These are phyloP conservation scores for Laodelphax striatellus DNA, from an alignment of 1,140 invertebrate genomes.

Conservation along the genomic window DNA sequence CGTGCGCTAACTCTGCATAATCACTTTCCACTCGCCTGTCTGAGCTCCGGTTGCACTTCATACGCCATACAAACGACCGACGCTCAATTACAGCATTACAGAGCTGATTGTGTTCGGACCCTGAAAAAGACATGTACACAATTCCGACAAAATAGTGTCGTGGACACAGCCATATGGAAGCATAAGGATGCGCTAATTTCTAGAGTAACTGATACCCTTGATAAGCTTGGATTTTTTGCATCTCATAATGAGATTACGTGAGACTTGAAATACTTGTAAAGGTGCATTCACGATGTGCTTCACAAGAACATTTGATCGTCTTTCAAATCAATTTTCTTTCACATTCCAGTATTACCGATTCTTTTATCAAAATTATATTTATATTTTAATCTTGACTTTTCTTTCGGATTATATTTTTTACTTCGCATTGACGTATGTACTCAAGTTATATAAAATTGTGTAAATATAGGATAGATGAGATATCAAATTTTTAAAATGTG, in stretches of 20 bases:
- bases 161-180: slow-evolving; percentile 80
- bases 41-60: slow-evolving; percentile 73
- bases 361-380: too few species aligned
- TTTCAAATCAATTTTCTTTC: too few species aligned
- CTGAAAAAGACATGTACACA: slow-evolving; percentile 76
- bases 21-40: slow-evolving; percentile 81
- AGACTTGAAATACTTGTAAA: too few species aligned
- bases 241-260: slow-evolving; percentile 2
- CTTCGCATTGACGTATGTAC: too few species aligned
- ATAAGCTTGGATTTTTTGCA: slow-evolving; percentile 57
- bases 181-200: slow-evolving; percentile 64
- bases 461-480: too few species aligned
- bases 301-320: neutral
- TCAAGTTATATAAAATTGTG: too few species aligned
- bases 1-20: slow-evolving; percentile 83
- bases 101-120: slow-evolving; percentile 82
- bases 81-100: slow-evolving; percentile 87
- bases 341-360: too few species aligned
- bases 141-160: slow-evolving; percentile 66
- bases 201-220: slow-evolving; percentile 54
- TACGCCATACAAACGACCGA: slow-evolving; percentile 64
- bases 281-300: too few species aligned
- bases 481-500: too few species aligned
- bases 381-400: too few species aligned
- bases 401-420: too few species aligned